Evolutionary conservation across 2,113 vertebrate genomes (phyloP).

Genomic region (Leptocoma aspasia): DNA sequence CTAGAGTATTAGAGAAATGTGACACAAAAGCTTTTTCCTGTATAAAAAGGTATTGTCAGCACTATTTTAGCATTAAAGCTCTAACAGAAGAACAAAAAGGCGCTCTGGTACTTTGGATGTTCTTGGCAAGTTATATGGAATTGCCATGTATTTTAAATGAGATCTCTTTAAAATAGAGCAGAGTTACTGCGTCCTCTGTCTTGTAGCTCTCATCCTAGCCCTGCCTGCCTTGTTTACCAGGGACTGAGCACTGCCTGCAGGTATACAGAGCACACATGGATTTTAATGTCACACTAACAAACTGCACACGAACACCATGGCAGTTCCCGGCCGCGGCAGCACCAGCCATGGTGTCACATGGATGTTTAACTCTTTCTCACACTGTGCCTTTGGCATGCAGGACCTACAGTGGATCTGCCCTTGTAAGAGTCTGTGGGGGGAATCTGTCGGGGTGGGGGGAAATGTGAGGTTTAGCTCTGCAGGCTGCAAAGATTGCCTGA

Average conservation of each 20-base stretch:
- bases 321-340: background rate
- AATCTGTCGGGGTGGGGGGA: accelerated
- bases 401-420: background rate
- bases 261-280: background rate
- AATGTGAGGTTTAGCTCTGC: background rate
- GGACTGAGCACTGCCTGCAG: background rate
- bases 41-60: background rate
- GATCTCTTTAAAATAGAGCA: background rate
- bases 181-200: background rate
- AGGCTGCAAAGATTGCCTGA: background rate
- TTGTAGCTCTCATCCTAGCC: background rate
- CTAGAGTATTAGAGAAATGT: background rate
- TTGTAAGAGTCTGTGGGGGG: background rate
- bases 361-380: background rate
- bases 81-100: background rate
- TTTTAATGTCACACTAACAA: background rate
- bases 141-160: background rate
- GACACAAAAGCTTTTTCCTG: background rate
- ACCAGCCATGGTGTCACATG: background rate
- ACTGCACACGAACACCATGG: background rate
- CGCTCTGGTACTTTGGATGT: background rate
- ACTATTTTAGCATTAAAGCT: background rate
- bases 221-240: background rate
- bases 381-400: background rate
- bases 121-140: background rate